These are phyloP conservation scores for Deilephila porcellus DNA, from an alignment of 2,888 invertebrate species.

Conservation along the genomic window DNA sequence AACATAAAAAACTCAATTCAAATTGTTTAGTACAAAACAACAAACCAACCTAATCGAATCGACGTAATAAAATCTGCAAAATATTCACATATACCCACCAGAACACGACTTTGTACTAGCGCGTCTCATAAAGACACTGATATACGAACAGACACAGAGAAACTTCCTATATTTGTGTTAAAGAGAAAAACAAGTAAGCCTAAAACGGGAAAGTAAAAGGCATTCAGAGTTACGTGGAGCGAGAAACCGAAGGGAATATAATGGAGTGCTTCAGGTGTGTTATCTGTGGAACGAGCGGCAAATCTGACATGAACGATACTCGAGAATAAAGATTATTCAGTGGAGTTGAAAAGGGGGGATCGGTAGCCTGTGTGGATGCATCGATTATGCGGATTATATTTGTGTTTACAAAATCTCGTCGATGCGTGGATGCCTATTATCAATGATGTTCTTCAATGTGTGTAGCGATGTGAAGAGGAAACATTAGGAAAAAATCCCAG, in stretches of 20 bases:
- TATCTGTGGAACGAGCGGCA: constrained; percentile 48
- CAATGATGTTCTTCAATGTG: too few relatives aligned
- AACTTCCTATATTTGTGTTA: constrained; percentile 18
- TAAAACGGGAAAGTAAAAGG: constrained; percentile 14
- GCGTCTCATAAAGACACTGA: constrained; percentile 13
- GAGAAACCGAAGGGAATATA: constrained; percentile 25
- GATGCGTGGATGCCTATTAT: too few relatives aligned
- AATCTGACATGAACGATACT: constrained; percentile 52
- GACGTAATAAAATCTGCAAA: constrained; percentile 2
- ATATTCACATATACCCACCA: constrained; percentile 16
- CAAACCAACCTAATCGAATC: not conserved
- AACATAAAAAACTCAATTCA: not conserved
- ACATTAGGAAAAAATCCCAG: too few relatives aligned
- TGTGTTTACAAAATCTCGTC: too few relatives aligned
- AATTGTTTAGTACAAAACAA: not conserved
- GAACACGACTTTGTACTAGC: not conserved
- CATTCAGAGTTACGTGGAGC: constrained; percentile 23
- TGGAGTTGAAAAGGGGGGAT: constrained; percentile 49
- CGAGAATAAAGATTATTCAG: constrained; percentile 59
- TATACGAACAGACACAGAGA: not conserved
- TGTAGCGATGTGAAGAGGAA: too few relatives aligned
- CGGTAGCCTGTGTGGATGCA: constrained; percentile 38
- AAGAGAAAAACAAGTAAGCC: constrained; percentile 16
- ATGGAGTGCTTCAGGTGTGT: constrained; percentile 49
- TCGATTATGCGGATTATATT: not conserved